Base-by-base conservation (phyloP, 2,113 vertebrate genomes). In the Pollimyrus isidori region DNA sequence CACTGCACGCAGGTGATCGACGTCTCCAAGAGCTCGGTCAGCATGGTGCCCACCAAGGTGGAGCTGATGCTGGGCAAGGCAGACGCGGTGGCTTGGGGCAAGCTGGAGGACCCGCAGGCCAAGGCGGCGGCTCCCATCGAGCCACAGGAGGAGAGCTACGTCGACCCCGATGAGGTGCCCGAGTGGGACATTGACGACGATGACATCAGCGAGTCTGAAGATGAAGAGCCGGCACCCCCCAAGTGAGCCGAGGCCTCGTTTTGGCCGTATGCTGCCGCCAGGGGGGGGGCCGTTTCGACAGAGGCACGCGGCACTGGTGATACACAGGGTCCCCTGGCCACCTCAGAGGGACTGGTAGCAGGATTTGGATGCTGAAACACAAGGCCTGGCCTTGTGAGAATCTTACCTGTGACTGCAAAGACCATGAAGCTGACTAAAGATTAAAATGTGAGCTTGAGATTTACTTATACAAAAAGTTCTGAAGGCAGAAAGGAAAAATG, bases 31-130 rank as follows among this genome's bases (percentile, higher is more conserved):
- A 97, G 98, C 93, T 95, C 93, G 2, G 97, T 98, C 88, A 97
- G 90, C 93, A 95, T 99, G 96, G 94, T 97, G 83, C 96, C 97
- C 1, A 95, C 97, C 92, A 99, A 99, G 94, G 97, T 98, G 91
- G 98, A 99, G 94, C 95, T 99, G 90, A 93, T 87, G 0, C 95
- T 99, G 89, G 91, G 91, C 85, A 99, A 99, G 93, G 96, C 94
- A 7, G 95, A 96, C 92, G 93, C 93, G 1, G 95, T 97, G 83
- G 90, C 95, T 84, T 99, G 98, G 98, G 97, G 96, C 42, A 96
- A 96, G 92, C 96, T 99, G 93, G 97, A 99, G 92, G 95, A 98
- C 90, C 92, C 96, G 0, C 87, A 94, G 92, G 76, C 94, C 92
- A 94, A 94, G 21, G 90, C 49, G 0, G 93, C 93, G 76, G 92